phyloP scores from a whole-genome alignment of 2,113 vertebrate species.

The Mesoclemmys tuberculata region DNA sequence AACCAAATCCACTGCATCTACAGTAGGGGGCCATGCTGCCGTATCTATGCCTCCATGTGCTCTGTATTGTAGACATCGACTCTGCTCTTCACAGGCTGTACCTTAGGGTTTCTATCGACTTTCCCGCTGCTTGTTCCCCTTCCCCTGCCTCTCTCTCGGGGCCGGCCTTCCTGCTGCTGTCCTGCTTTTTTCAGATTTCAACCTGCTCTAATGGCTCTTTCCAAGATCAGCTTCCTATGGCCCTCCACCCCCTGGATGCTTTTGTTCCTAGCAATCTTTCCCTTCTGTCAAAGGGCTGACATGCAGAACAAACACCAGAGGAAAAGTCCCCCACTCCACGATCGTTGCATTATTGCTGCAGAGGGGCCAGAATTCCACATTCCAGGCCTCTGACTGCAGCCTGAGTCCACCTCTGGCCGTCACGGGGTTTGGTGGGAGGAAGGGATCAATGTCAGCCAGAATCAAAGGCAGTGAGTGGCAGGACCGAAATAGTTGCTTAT shows the following conservation, averaged over 20 bases:
- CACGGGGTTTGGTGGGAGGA: background rate
- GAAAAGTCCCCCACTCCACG: background rate
- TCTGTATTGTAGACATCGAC: too few species aligned
- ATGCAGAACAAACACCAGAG: fast-evolving
- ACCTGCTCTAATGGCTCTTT: background rate
- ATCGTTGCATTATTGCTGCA: background rate
- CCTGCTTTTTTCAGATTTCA: background rate
- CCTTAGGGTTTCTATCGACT: background rate
- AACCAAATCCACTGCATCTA: too few species aligned
- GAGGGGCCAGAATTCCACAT: background rate
- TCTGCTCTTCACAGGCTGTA: background rate
- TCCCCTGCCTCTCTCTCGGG: background rate
- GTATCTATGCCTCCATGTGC: too few species aligned
- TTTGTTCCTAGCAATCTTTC: background rate
- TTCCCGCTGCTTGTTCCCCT: background rate
- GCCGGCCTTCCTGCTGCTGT: background rate
- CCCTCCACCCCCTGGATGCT: background rate
- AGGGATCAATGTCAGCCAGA: background rate
- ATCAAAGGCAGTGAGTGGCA: background rate
- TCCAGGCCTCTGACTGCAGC: background rate
- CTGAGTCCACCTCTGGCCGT: background rate
- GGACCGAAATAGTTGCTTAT: background rate
- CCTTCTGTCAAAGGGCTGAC: background rate
- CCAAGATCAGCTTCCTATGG: background rate
- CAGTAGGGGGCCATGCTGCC: too few species aligned